Evolutionary conservation across 2,113 vertebrate genomes (phyloP), one percentile per base, ranked within the genome.

Genomic region (Atractosteus spatula): DNA sequence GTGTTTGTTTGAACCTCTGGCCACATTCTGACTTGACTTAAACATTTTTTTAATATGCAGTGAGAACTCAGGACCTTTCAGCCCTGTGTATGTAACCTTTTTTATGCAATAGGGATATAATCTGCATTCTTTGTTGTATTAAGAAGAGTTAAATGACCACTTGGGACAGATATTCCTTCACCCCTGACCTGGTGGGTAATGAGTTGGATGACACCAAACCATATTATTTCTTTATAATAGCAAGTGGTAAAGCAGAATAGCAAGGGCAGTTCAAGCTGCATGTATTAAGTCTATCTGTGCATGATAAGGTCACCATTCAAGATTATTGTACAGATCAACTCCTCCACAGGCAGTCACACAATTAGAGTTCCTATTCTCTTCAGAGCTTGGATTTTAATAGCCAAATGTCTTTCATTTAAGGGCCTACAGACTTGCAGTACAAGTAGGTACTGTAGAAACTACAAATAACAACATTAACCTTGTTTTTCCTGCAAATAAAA

Each of bases 101-200:
- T 90, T 89, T 81, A 77, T 86, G 77, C 81, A 89, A 86, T 87
- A 72, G 68, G 68, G 47, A 84, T 88, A 89, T 89, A 77, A 81
- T 88, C 82, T 78, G 69, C 88, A 81, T 89, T 91, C 84, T 86
- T 84, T 86, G 87, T 88, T 88, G 78, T 87, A 90, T 83, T 85
- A 90, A 71, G 69, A 85, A 80, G 75, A 87, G 90, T 91, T 89
- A 92, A 94, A 90, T 90, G 89, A 90, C 89, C 89, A 81, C 55
- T 82, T 66, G 80, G 83, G 84, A 85, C 74, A 71, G 83, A 72
- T 83, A 79, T 66, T 79, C 78, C 79, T 81, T 87, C 86, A 80
- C 86, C 85, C 89, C 82, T 83, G 79, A 92, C 84, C 81, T 82
- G 55, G 64, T 78, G 41, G 74, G 55, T 93, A 93, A 94, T 88